Conservation (phyloP, 2,797 vertebrate species). For the Heliangelus exortis region DNA sequence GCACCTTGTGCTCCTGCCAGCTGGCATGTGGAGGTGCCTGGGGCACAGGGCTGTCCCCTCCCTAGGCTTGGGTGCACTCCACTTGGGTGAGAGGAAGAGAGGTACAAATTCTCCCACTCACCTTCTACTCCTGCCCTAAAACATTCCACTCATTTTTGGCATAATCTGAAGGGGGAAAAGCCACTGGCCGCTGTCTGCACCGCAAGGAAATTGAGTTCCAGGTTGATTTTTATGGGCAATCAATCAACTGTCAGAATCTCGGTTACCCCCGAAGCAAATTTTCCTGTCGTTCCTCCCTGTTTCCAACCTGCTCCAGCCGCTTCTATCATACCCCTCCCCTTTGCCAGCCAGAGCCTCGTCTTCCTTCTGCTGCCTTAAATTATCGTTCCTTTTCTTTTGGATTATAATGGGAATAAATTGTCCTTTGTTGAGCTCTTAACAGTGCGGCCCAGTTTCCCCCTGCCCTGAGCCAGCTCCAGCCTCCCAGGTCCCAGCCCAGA, state of each 20-base stretch:
- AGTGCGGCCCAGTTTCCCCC: neutral
- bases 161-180: neutral
- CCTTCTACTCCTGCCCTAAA: neutral
- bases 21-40: neutral
- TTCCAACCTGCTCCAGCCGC: neutral
- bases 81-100: neutral
- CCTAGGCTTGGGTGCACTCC: neutral
- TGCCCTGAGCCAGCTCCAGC: slow-evolving; percentile 15
- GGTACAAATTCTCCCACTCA: neutral
- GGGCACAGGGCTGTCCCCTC: neutral
- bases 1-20: neutral
- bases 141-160: neutral
- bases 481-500: slow-evolving; percentile 13
- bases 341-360: neutral
- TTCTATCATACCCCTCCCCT: neutral
- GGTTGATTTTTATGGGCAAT: neutral
- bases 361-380: slow-evolving; percentile 10
- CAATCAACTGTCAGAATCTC: neutral
- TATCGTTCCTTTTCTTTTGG: neutral
- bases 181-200: neutral
- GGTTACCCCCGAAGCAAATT: neutral
- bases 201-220: neutral
- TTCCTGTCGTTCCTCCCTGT: neutral
- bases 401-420: slow-evolving; percentile 8
- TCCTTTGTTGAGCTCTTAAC: neutral